Base-by-base conservation (phyloP, 2,113 vertebrate genomes). In the Ptychochromis oligacanthus region DNA sequence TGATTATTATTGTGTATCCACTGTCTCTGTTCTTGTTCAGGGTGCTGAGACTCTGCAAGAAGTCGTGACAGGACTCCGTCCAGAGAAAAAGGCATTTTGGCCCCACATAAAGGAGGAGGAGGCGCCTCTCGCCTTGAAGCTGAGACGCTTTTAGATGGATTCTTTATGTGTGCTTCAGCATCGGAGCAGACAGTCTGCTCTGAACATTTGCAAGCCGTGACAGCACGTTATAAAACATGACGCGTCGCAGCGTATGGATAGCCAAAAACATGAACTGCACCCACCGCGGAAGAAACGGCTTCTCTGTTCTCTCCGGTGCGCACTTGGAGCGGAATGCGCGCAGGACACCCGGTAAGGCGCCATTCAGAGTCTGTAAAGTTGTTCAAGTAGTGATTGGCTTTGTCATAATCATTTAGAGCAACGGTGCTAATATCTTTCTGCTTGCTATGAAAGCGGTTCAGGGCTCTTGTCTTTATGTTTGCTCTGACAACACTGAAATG, bases 101-200 rank as follows among this genome's bases (percentile, higher is more conserved):
- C 58, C 84, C 83, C 92, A 77, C 56, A 76, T 83, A 81, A 88
- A 89, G 72, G 72, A 52, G 40, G 74, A 93, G 94, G 95, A 94
- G 95, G 93, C 80, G 91, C 94, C 77, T 94, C 87, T 82, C 26
- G 61, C 87, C 78, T 82, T 90, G 87, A 85, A 89, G 86, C 91
- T 55, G 82, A 82, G 58, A 81, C 77, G 83, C 81, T 88, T 49
- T 79, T 84, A 76, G 86, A 92, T 92, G 93, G 91, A 86, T 92
- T 84, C 90, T 91, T 91, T 87, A 84, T 86, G 89, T 89, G 67
- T 59, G 89, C 83, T 90, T 59, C 92, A 85, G 79, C 80, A 84
- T 81, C 92, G 77, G 85, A 85, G 84, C 83, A 91, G 77, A 87
- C 90, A 83, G 77, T 36, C 80, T 56, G 87, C 86, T 77, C 79